These are phyloP conservation scores for Nomada ruficornis DNA, from an alignment of 2,888 invertebrate genomes.

Conservation along the genomic window DNA sequence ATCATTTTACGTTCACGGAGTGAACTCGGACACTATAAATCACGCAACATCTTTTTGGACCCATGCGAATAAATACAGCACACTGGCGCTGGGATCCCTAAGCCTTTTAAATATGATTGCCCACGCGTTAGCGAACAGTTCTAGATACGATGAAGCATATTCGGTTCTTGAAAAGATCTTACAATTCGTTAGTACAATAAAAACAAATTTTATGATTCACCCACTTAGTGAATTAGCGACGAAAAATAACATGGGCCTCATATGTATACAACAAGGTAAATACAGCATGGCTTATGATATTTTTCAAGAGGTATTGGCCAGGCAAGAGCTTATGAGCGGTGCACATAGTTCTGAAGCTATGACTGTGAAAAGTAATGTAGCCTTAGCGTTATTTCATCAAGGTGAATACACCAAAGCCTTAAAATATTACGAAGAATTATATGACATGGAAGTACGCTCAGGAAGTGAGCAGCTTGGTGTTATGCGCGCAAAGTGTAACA, in stretches of 20 bases:
- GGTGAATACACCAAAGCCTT: neutral
- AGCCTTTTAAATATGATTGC: neutral
- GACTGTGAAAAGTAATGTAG: neutral
- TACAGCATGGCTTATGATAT: neutral
- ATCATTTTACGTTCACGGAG: fast-evolving
- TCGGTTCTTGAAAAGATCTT: neutral
- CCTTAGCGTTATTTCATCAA: neutral
- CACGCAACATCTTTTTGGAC: neutral
- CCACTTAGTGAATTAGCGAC: neutral
- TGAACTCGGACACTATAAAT: neutral
- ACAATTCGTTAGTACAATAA: neutral
- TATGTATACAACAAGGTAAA: neutral
- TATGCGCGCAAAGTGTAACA: too few species aligned
- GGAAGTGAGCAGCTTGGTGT: neutral
- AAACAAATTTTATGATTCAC: neutral
- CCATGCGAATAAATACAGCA: neutral
- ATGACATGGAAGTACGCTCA: neutral
- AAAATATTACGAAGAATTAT: too few species aligned
- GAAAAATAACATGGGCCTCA: neutral
- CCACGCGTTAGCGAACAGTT: fast-evolving
- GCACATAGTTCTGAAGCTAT: neutral
- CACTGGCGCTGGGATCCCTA: neutral
- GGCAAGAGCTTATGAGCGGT: too few species aligned
- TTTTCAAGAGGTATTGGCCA: neutral
- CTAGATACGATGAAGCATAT: neutral